Conservation (phyloP, 2,113 vertebrate genomes). For the Malurus elegans region DNA sequence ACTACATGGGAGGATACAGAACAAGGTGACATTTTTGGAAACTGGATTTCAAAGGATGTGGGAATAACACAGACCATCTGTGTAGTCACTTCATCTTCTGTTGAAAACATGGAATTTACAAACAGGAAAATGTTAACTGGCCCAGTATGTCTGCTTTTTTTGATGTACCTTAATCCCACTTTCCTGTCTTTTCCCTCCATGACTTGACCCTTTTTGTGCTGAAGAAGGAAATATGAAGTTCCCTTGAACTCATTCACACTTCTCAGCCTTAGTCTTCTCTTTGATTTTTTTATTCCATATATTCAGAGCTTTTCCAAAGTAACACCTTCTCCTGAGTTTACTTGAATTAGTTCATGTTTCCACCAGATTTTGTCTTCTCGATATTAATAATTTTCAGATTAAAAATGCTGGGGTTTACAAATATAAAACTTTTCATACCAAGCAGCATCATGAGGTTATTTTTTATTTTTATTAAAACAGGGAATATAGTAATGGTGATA, state of each 20-base stretch:
- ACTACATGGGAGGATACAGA: background rate
- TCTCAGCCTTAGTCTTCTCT: background rate
- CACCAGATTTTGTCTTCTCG: background rate
- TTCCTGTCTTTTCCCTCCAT: background rate
- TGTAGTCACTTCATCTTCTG: background rate
- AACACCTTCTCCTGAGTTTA: background rate
- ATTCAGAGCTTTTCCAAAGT: background rate
- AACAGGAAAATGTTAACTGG: conserved; percentile 5
- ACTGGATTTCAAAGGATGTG: conserved; percentile 39
- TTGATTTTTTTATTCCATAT: background rate
- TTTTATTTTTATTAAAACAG: background rate
- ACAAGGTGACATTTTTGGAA: conserved; percentile 53
- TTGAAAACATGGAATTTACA: conserved; percentile 23
- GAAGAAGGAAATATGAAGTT: background rate
- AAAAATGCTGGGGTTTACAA: background rate
- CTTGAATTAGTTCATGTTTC: background rate
- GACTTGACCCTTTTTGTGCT: background rate
- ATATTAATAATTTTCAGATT: background rate
- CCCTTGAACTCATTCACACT: background rate
- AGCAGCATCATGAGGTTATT: background rate
- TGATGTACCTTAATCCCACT: conserved; percentile 10
- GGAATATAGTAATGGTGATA: background rate
- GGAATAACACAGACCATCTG: conserved; percentile 55
- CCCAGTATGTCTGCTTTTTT: background rate
- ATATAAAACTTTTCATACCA: background rate